Evolutionary conservation across 2,888 invertebrate species (phyloP).

Genomic region (Polietes domitor): DNA sequence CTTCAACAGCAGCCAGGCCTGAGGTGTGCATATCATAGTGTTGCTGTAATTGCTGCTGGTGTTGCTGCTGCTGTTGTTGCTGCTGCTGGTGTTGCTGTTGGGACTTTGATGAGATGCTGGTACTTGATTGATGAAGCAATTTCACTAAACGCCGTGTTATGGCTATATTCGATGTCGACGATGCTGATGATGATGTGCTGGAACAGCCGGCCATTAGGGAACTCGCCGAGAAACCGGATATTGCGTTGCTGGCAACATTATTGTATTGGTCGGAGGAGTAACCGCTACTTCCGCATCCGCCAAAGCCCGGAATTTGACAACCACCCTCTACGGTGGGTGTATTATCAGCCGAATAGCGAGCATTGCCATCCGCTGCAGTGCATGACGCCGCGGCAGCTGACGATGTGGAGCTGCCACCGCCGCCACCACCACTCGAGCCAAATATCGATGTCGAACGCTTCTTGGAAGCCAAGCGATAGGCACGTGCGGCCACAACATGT

Average conservation of each 20-base stretch:
- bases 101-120: conserved; percentile 64
- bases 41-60: conserved; percentile 47
- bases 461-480: conserved; percentile 81
- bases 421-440: conserved; percentile 68
- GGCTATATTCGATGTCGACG: conserved; percentile 69
- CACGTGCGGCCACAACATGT: conserved; percentile 83
- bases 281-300: conserved; percentile 67
- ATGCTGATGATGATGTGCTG: conserved; percentile 35
- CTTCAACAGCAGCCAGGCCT: conserved; percentile 74
- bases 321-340: conserved; percentile 56
- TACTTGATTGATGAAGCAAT: conserved; percentile 77
- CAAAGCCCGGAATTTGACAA: conserved; percentile 56
- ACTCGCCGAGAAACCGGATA: conserved; percentile 40
- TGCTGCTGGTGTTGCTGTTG: conserved; percentile 68
- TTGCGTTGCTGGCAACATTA: conserved; percentile 41
- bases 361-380: conserved; percentile 31
- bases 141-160: conserved; percentile 76
- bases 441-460: conserved; percentile 71
- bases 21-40: conserved; percentile 82
- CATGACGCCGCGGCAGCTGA: neutral
- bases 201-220: conserved; percentile 49
- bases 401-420: conserved; percentile 58
- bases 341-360: conserved; percentile 58
- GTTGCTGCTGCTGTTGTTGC: conserved; percentile 63
- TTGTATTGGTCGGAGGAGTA: conserved; percentile 68